Evolutionary conservation across 1,140 invertebrate genomes (phyloP), one percentile per base, ranked within the genome.

Genomic region (Temnothorax curvispinosus): DNA sequence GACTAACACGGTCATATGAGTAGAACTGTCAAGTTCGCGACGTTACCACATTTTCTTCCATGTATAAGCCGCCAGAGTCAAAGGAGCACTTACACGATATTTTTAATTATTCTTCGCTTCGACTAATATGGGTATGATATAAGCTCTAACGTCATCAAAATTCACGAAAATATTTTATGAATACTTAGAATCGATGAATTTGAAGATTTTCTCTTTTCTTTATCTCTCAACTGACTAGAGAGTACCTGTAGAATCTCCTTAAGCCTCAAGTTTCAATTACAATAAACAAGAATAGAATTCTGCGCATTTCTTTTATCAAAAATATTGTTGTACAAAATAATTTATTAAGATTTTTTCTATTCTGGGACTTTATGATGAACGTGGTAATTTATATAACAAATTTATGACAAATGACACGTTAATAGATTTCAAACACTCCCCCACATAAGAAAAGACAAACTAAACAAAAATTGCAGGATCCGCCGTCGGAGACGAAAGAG

Each of bases 401-500:
- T 41, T 38, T 13, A 38, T 50, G 21, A 32, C 64, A 21, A 44
- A 44, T 50, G 35, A 35, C 13, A 50, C 41, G 80, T 27, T 60
- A 60, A 74, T 60, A 74, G 67, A 60, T 62, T 84, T 4, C 41
- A 50, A 54, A 15, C 15, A 35, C 9, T 21, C 41, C 27, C 6
- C 9, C 11, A 35, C 11, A 13, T 32, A 67, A 13, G n/a, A 35
- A 41, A 69, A 72, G 44, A 50, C 18, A 50, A 50, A 50, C 18
- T 71, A 56, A 74, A 44, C 18, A 56, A 58, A 72, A 21, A 85
- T 80, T 71, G 32, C 50, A 90, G 88, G 88, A 90, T 58, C 88
- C 89, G 2, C 86, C 89, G 18, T 58, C 52, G 32, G 88, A 90
- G 76, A 80, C 54, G 81, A 69, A 84, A 15, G 82, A 86, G 32